Base-by-base conservation (phyloP, 2,797 vertebrate genomes). In the Acanthurus leucopareius region DNA sequence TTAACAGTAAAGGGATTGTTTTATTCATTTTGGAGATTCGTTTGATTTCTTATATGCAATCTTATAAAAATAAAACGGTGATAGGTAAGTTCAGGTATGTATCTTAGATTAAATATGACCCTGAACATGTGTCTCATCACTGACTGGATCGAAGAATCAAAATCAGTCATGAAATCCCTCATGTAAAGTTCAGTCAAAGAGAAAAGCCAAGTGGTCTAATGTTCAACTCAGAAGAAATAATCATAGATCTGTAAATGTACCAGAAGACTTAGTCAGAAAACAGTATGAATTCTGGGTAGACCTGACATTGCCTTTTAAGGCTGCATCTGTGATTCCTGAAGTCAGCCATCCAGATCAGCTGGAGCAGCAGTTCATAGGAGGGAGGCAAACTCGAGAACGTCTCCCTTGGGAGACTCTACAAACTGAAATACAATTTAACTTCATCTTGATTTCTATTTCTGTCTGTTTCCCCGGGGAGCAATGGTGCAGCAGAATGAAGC, bases 401-500 rank as follows among this genome's bases (percentile, higher is more conserved):
- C 59, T 65, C 5, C 38, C 52, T 19, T 1, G 11, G 20, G 61
- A 81, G 64, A n/a, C 58, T 20, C 45, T 14, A 20, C 35, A 64
- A 63, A 68, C 66, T 61, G 20, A 82, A 88, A 82, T 38, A 32
- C 69, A 70, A 54, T 28, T 51, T 69, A 53, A 73, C 62, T 82
- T 74, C 47, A 56, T 86, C 73, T 62, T 44, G 19, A 81, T 82
- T 77, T 85, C 76, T 53, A 82, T 76, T 75, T 73, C 71, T 47
- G 54, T 64, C 25, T 16, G n/a, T 79, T 77, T 74, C 75, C 81
- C 67, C 5, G 62, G 73, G 69, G 81, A 81, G 65, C 67, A 49
- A 71, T 82, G 80, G 86, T 51, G 10, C 74, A 79, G 80, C 74
- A 67, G 25, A 63, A 68, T 58, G 69, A 70, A 82, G 73, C 54